Evolutionary conservation across 1,140 invertebrate genomes (phyloP).

Genomic region (Achatina immaculata): DNA sequence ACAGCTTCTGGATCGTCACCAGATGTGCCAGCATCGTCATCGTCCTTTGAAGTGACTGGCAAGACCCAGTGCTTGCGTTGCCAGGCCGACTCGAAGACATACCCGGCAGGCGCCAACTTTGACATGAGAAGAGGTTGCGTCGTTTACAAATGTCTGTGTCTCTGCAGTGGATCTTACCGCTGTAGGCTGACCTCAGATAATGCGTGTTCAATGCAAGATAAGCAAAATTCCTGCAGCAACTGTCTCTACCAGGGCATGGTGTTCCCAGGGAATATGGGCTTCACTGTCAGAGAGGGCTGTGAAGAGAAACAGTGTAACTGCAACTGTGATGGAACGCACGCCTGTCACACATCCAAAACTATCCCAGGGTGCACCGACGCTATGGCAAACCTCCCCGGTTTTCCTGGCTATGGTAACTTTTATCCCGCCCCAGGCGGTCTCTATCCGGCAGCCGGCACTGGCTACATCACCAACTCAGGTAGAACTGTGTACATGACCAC

Average conservation of each 20-base stretch:
- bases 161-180: conserved; percentile 47
- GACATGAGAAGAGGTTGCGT: conserved; percentile 46
- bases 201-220: conserved; percentile 25
- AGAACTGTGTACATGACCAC: background rate
- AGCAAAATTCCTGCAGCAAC: conserved; percentile 39
- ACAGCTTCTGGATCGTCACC: background rate
- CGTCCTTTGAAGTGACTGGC: background rate
- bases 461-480: conserved; percentile 15
- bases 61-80: conserved; percentile 37
- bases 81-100: conserved; percentile 38
- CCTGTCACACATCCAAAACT: conserved; percentile 37
- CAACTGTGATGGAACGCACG: conserved; percentile 51
- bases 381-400: background rate
- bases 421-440: conserved; percentile 11
- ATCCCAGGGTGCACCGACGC: conserved; percentile 31
- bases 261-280: conserved; percentile 48
- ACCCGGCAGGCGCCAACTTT: conserved; percentile 41
- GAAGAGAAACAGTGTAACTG: conserved; percentile 50
- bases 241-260: conserved; percentile 41
- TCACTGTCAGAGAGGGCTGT: conserved; percentile 50
- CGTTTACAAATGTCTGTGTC: conserved; percentile 47
- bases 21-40: background rate
- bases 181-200: conserved; percentile 43
- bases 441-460: background rate
- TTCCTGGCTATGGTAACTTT: background rate